Conservation (phyloP, 2,888 invertebrate genomes). For the Heteropelma amictum region DNA sequence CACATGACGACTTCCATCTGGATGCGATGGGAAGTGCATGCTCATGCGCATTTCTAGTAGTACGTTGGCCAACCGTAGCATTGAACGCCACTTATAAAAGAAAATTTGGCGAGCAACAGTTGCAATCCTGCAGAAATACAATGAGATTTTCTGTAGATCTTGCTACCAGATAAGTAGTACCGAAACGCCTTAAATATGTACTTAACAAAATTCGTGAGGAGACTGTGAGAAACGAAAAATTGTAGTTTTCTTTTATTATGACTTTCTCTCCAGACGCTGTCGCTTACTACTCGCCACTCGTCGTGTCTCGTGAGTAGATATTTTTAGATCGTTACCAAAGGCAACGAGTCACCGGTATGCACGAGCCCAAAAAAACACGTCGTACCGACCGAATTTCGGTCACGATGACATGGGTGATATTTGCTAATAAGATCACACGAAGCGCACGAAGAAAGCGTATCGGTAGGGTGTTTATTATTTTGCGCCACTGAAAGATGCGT, state of each 20-base stretch:
- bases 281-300: conserved; percentile 8
- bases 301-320: conserved; percentile 37
- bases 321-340: conserved; percentile 48
- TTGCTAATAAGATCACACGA: neutral
- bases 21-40: too few relatives aligned
- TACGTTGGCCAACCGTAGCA: too few relatives aligned
- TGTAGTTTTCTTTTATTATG: conserved; percentile 9
- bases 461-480: conserved; percentile 37
- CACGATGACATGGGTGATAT: conserved; percentile 1
- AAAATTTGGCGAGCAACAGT: too few relatives aligned
- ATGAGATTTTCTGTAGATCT: too few relatives aligned
- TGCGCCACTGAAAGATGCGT: conserved; percentile 24
- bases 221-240: too few relatives aligned
- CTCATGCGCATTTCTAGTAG: too few relatives aligned
- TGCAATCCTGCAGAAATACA: too few relatives aligned
- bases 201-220: too few relatives aligned
- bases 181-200: too few relatives aligned
- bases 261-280: neutral
- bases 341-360: neutral
- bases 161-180: too few relatives aligned
- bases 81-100: too few relatives aligned
- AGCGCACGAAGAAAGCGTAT: neutral
- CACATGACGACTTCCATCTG: too few relatives aligned
- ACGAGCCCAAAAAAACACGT: neutral
- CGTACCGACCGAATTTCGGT: conserved; percentile 1